Base-by-base conservation (phyloP, 1,140 invertebrate genomes). In the Heterodera schachtii region DNA sequence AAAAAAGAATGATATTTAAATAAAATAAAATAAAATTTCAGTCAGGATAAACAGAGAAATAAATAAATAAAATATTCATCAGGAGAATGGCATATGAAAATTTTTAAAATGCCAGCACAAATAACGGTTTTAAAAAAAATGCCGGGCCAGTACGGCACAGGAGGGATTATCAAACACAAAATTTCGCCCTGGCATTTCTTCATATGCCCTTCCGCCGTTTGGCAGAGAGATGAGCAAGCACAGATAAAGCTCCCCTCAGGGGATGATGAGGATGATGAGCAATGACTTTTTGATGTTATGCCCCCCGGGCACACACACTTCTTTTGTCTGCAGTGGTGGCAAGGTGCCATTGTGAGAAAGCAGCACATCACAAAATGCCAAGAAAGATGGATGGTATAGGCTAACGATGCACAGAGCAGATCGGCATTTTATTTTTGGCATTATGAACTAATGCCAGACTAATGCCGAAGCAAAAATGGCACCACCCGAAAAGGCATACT, bases 221-320 rank as follows among this genome's bases (percentile, higher is more conserved):
- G 47, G 11, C 13, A 49, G 73, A 57, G 52, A 74, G 73, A 74
- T 74, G 43, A 3, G 9, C n/a, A 74, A 21, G 73, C 73, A 46
- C 73, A 21, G 73, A 74, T 74, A 74, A 49, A 46, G 49, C 16
- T n/a, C 19, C 46, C 21, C 7, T 7, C 46, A 46, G 31, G 43
- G 46, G 73, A 74, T 47, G 73, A 44, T 41, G 73, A 74, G 16
- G 46, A 74, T 49, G 52, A 74, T 41, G 52, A 74, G 41, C n/a
- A 74, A 49, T 74, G 46, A 49, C 41, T 57, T 43, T 74, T 21
- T 21, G n/a, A 3, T 41, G 46, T 73, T 21, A 16, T 74, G 73
- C 73, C 73, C 13, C 4, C 13, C 11, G 11, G 57, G 57, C 11
- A 11, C 3, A 64, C 49, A 52, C 11, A 52, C 2, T 52, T 19